Percentiles rank a stretch among this genome's conserved stretches.
phyloP scores from a whole-genome alignment of 2,797 vertebrate species.

The Epinephelus coioides region DNA sequence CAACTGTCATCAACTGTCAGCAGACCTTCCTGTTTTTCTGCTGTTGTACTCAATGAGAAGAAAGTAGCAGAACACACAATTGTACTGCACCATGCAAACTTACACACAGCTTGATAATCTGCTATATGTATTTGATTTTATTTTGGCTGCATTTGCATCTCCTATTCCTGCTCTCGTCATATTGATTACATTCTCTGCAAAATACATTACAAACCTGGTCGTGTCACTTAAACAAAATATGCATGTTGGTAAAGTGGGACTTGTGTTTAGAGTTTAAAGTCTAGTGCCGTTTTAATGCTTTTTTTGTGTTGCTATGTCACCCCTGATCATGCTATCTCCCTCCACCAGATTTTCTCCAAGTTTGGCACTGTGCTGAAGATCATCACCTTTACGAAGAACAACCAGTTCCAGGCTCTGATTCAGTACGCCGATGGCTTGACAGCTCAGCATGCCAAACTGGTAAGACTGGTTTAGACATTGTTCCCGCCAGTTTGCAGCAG shows the following conservation, averaged over 20 bases:
- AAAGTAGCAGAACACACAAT: no score
- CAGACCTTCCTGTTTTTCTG: background rate
- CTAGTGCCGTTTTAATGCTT: background rate
- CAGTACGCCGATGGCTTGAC: conserved; percentile 96
- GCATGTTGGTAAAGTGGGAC: background rate
- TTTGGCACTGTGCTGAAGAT: conserved; percentile 94
- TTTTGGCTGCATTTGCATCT: background rate
- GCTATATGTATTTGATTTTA: background rate
- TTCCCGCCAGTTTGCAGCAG: background rate
- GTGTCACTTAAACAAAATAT: background rate
- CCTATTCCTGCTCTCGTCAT: background rate
- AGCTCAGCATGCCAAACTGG: conserved; percentile 96
- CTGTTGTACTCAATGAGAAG: background rate
- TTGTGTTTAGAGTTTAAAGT: background rate
- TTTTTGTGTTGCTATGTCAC: background rate
- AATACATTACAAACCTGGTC: background rate
- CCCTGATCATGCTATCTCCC: background rate
- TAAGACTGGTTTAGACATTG: conserved; percentile 68
- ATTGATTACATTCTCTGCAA: background rate
- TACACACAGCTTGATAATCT: background rate
- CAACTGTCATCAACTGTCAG: no score
- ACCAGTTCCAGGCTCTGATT: conserved; percentile 96
- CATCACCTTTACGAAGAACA: conserved; percentile 99
- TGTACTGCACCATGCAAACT: no score
- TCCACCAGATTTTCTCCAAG: conserved; percentile 84